phyloP scores from a whole-genome alignment of 2,113 vertebrate genomes.

The Poeciliopsis retropinna region DNA sequence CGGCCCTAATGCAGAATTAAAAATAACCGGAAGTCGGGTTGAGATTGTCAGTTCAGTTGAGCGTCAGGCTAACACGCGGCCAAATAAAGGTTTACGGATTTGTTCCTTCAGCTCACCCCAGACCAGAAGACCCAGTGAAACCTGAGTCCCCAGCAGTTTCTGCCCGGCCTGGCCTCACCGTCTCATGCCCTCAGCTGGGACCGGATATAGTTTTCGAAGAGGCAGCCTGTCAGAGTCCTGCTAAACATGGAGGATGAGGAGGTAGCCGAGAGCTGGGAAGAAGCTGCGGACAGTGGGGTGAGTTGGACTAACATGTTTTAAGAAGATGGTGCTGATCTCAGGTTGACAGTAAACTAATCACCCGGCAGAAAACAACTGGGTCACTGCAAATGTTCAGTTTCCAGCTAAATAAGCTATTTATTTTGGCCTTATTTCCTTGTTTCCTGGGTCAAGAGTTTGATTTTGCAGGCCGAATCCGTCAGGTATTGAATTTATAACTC shows the following conservation, averaged over 20 bases:
- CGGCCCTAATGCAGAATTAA: conserved; percentile 28
- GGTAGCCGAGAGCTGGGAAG: conserved; percentile 94
- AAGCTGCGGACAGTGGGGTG: conserved; percentile 93
- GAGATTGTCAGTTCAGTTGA: conserved; percentile 4
- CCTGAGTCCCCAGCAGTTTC: not conserved
- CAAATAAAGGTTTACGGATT: not conserved
- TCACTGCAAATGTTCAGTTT: not conserved
- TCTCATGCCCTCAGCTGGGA: conserved; percentile 7
- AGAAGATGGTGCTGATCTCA: not conserved
- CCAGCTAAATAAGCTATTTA: not conserved
- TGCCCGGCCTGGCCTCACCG: not conserved
- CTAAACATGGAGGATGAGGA: conserved; percentile 94
- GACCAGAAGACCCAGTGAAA: not conserved
- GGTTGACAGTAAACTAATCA: not conserved
- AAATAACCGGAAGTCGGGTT: conserved; percentile 24
- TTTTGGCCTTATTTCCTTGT: not conserved
- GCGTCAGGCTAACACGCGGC: conserved; percentile 46
- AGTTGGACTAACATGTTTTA: conserved; percentile 43
- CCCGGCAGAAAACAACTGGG: not conserved
- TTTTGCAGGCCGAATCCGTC: not conserved
- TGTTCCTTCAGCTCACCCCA: not conserved
- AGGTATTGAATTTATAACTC: not conserved
- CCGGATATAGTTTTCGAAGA: conserved; percentile 31
- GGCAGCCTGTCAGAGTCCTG: conserved; percentile 31
- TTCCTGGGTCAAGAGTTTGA: not conserved